Percentiles rank a stretch among this genome's conserved stretches.
These are phyloP conservation scores for Meliscaeva auricollis DNA, from an alignment of 2,888 invertebrate genomes.

Conservation along the genomic window DNA sequence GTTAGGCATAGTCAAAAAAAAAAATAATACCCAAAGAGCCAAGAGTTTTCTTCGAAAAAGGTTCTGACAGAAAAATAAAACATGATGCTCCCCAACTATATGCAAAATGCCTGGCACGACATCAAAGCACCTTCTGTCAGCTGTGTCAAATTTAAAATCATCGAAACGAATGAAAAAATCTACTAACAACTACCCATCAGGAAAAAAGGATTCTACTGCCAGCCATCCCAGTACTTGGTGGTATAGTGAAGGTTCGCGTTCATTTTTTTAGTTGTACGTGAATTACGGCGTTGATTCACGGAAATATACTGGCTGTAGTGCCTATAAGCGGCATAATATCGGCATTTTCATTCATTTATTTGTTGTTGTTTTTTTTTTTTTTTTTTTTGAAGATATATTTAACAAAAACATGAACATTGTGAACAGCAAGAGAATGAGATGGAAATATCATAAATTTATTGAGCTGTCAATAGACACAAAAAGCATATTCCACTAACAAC, in stretches of 20 bases:
- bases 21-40: neutral
- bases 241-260: neutral
- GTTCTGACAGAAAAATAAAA: constrained; percentile 4
- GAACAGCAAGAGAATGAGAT: neutral
- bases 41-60: neutral
- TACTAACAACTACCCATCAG: constrained; percentile 3
- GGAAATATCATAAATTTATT: constrained; percentile 19
- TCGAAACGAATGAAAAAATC: neutral
- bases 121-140: constrained; percentile 33
- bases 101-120: constrained; percentile 22
- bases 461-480: constrained; percentile 18
- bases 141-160: constrained; percentile 25
- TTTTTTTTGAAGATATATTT: neutral
- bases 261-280: constrained; percentile 16
- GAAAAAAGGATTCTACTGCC: constrained; percentile 16
- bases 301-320: constrained; percentile 1
- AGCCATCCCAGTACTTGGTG: neutral
- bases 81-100: neutral
- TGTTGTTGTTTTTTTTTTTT: neutral
- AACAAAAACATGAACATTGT: neutral
- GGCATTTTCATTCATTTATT: neutral
- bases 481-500: constrained; percentile 3
- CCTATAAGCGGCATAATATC: neutral
- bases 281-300: constrained; percentile 24
- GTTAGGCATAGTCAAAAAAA: neutral